Base-by-base conservation (phyloP, 2,113 vertebrate genomes). In the Heterochromis multidens region DNA sequence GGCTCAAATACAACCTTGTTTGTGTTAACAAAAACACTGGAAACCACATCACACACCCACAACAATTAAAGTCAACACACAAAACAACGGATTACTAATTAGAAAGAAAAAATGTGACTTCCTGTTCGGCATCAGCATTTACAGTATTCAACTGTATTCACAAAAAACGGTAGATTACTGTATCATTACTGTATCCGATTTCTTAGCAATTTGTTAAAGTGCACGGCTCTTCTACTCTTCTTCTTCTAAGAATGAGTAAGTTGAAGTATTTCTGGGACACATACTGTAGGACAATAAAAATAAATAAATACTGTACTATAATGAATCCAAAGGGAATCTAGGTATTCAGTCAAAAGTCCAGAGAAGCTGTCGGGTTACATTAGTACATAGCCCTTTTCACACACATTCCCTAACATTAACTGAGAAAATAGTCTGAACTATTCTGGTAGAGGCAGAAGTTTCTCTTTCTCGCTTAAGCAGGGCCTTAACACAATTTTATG, bases 361-460 rank as follows among this genome's bases (percentile, higher is more conserved):
- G 74, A 78, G 29, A 43, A n/a, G 43, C 7, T 61, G 11, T 52
- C 1, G 23, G 61, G 49, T 84, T 43, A 37, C 21, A 25, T 56
- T 56, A 37, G n/a, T 25, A 33, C 40, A 70, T 33, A 81, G 78
- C 1, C 56, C 25, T 61, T 63, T 91, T 81, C 78, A 65, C 52
- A 35, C 52, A 86, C 82, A 91, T 83, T 89, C 78, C 77, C 2
- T 27, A 3, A 79, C 79, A 35, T 88, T 89, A 90, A 23, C 84
- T 23, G 61, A 67, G 54, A 72, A 76, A 76, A 74, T 60, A 27
- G 76, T 81, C 84, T 86, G 65, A 77, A 54, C 81, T 86, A 79
- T 92, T 89, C 87, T 77, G 59, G 89, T 87, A 7, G 57, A 80
- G 14, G 79, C 80, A 52, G 82, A 56, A 67, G 60, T 78, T 25